A percentile compares a stretch with the other conserved stretches of the same genome.
Conservation (phyloP, 2,888 invertebrate species). For the Athripsodes cinereus region DNA sequence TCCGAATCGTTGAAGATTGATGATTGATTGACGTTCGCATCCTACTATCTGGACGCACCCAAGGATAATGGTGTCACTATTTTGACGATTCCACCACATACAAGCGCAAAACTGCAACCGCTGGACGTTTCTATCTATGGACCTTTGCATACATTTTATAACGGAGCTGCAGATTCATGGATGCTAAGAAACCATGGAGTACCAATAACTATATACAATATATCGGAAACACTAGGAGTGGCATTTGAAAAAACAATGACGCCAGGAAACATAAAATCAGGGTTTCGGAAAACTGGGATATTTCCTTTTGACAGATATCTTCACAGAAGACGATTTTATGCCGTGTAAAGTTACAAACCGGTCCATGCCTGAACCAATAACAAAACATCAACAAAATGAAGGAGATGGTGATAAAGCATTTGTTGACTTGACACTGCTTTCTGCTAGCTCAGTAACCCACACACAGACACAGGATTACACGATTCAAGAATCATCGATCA, state of each 20-base stretch:
- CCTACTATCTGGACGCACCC: no score
- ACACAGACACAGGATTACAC: no score
- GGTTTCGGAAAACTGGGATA: constrained; percentile 31
- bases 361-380: background rate
- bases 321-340: constrained; percentile 31
- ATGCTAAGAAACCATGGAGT: constrained; percentile 35
- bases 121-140: constrained; percentile 35
- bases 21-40: no score
- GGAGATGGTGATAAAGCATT: background rate
- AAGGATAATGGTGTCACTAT: constrained; percentile 34
- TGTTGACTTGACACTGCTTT: background rate
- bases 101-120: constrained; percentile 37
- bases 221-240: constrained; percentile 30
- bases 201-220: constrained; percentile 35
- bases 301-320: constrained; percentile 31
- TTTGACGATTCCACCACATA: constrained; percentile 37
- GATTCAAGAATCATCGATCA: no score
- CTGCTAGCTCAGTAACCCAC: no score
- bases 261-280: constrained; percentile 34
- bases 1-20: no score
- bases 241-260: constrained; percentile 32
- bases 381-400: background rate
- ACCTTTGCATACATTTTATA: constrained; percentile 34
- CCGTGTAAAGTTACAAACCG: constrained; percentile 28
- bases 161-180: constrained; percentile 33